Evolutionary conservation across 92 coral and sea anemone species (phyloP).

Genomic region (Palythoa grandiflora): DNA sequence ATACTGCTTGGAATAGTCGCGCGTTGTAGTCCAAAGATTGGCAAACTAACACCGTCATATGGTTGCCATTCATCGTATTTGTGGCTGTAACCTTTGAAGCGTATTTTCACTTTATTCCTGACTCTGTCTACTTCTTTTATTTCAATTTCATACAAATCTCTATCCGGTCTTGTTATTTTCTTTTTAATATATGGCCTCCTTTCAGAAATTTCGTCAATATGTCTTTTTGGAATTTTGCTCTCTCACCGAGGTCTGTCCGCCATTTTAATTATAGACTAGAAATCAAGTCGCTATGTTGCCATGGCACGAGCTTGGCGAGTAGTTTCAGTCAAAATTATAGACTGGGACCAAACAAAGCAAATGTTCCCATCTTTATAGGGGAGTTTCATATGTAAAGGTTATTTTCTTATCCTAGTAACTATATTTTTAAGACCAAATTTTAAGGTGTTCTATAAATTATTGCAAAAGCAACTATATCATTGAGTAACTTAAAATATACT

Average conservation of each 20-base stretch:
- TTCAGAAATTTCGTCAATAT: no score
- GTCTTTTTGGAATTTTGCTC: no score
- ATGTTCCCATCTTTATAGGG: no score
- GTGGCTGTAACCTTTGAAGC: conserved; percentile 51
- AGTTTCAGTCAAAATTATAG: no score
- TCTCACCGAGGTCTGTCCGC: no score
- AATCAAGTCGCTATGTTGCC: no score
- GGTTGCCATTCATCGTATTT: conserved; percentile 62
- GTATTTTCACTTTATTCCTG: conserved; percentile 59
- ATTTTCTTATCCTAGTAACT: neutral
- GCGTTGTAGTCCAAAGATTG: conserved; percentile 6
- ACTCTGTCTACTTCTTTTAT: conserved; percentile 62
- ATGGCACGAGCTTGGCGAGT: no score
- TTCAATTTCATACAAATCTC: neutral
- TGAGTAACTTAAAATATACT: neutral
- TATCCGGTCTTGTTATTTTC: neutral
- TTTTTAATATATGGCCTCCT: no score
- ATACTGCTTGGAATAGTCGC: neutral
- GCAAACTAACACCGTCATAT: conserved; percentile 17
- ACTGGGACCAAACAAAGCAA: no score
- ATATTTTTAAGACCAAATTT: neutral
- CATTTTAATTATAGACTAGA: no score
- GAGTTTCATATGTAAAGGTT: neutral
- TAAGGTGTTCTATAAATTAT: neutral
- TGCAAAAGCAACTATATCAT: neutral